Conservation (phyloP, 2,113 vertebrate species). For the Scomber colias region DNA sequence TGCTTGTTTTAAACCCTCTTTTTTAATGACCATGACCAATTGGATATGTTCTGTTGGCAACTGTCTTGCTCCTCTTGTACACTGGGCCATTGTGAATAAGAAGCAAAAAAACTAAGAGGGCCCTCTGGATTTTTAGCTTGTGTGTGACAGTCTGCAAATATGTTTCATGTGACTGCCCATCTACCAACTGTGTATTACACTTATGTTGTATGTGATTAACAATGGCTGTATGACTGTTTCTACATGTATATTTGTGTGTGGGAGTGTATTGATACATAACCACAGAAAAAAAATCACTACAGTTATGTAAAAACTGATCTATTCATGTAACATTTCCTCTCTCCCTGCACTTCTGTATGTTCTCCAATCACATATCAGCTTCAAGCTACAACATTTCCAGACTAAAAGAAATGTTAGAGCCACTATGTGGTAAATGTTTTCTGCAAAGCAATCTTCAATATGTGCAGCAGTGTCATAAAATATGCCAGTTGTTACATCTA, state of each 20-base stretch:
- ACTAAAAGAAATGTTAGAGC: not conserved
- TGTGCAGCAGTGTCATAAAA: no score
- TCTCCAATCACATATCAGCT: not conserved
- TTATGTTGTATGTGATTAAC: constrained; percentile 36
- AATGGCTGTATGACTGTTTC: not conserved
- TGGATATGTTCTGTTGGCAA: constrained; percentile 84
- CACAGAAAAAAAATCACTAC: no score
- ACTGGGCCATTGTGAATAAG: constrained; percentile 76
- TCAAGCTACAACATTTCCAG: not conserved
- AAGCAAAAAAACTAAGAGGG: constrained; percentile 23
- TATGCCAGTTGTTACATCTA: not conserved
- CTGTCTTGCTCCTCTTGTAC: constrained; percentile 63
- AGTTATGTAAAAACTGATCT: no score
- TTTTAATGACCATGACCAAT: constrained; percentile 83
- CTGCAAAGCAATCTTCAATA: no score
- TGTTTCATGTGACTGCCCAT: constrained; percentile 65
- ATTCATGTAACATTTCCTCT: no score
- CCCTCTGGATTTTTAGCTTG: constrained; percentile 54
- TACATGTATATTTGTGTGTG: not conserved
- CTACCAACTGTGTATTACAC: constrained; percentile 1
- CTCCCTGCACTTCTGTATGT: no score
- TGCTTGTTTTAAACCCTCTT: constrained; percentile 79
- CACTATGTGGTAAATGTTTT: not conserved
- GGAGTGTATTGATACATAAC: not conserved
- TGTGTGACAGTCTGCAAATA: constrained; percentile 57